phyloP scores from a whole-genome alignment of 2,113 vertebrate genomes.

The Todiramphus saurophagus region DNA sequence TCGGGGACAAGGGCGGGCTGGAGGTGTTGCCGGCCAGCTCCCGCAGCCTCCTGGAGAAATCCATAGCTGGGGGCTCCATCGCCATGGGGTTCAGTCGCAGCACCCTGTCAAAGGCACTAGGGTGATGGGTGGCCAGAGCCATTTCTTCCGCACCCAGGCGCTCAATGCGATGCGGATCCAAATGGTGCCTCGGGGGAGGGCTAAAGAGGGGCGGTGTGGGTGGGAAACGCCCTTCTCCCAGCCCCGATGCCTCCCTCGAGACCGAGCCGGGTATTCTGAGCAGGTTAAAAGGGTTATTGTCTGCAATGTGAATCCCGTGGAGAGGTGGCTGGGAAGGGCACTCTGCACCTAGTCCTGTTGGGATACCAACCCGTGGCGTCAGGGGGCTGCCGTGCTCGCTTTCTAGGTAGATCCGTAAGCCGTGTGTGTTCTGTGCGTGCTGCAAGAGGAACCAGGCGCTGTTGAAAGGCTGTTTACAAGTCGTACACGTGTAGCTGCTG shows the following conservation, averaged over 20 bases:
- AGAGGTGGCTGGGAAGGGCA: slow-evolving; percentile 96
- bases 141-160: slow-evolving; percentile 98
- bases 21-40: slow-evolving; percentile 99
- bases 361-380: slow-evolving; percentile 95
- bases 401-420: slow-evolving; percentile 99
- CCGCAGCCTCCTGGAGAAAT: slow-evolving; percentile 98
- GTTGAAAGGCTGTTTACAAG: slow-evolving; percentile 98
- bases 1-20: slow-evolving; percentile 95
- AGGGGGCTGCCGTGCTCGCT: slow-evolving; percentile 98
- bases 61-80: slow-evolving; percentile 98
- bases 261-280: slow-evolving; percentile 96
- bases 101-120: slow-evolving; percentile 99
- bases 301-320: slow-evolving; percentile 98
- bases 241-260: slow-evolving; percentile 90
- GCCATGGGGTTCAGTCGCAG: slow-evolving; percentile 99
- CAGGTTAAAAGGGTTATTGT: slow-evolving; percentile 99
- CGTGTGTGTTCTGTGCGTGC: slow-evolving; percentile 98
- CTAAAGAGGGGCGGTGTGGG: slow-evolving; percentile 98
- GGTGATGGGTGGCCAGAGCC: slow-evolving; percentile 98
- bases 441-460: slow-evolving; percentile 99
- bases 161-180: slow-evolving; percentile 94
- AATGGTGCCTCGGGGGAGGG: slow-evolving; percentile 96
- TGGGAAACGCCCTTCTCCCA: slow-evolving; percentile 91
- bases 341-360: slow-evolving; percentile 93
- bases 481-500: slow-evolving; percentile 99